Evolutionary conservation across 1,140 invertebrate species (phyloP), one percentile per base, ranked within the genome.

Genomic region (Bicyclus anynana): DNA sequence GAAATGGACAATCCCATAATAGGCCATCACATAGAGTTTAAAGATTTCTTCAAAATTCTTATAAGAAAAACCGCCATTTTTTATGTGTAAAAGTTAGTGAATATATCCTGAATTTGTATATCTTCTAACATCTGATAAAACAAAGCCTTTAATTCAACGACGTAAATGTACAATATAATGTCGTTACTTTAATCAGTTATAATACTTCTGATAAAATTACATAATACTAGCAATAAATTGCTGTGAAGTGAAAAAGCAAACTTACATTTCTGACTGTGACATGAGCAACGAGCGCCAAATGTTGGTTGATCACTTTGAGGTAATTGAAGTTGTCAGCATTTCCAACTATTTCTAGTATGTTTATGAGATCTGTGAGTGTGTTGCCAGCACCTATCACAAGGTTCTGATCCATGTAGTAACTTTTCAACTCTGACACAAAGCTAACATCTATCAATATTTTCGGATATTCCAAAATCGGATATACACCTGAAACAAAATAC

Each of bases 361-460:
- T 70, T 89, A 93, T 93, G 2, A 91, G 80, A 46, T 91, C 89
- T 0, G 91, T 92, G 0, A 95, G 84, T 0, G 91, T 90, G 3
- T 93, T 74, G 59, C 92, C 93, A 6, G 85, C 93, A 1, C 94
- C 94, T 1, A 94, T 65, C 0, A 78, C 77, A 16, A 94, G 58
- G 14, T 77, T 79, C n/a, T 87, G 67, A 40, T 86, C 80, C 13
- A 92, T 86, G 52, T 74, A 72, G 44, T 91, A 75, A 1, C 80
- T 74, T 68, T 90, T 91, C 5, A 96, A 67, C 56, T 95, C 93
- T 9, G 81, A 46, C 5, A 96, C 89, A 23, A 88, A 89, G 53
- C 91, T 92, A 9, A 96, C 71, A 69, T 96, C 94, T 60, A 97
- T 93, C 55, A 93, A 93, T 46, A 93, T 77, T 59, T 52, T 93